phyloP scores from a whole-genome alignment of 1,140 invertebrate genomes.

The Drosophila nannoptera region DNA sequence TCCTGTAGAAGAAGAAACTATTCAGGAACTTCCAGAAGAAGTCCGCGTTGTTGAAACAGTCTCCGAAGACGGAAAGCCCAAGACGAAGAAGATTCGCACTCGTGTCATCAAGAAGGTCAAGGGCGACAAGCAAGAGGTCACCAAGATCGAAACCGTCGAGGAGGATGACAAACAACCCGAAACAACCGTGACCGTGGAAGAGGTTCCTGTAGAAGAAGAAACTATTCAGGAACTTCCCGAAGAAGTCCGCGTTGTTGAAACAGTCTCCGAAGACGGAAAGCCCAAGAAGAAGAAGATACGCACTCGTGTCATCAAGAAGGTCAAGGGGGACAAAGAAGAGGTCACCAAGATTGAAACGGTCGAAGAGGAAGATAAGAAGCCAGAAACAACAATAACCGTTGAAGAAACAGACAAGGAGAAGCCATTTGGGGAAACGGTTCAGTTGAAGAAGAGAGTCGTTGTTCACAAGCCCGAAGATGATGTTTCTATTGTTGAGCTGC shows the following conservation, averaged over 20 bases:
- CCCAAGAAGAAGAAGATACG: conserved; percentile 59
- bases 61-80: conserved; percentile 56
- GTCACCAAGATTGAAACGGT: conserved; percentile 79
- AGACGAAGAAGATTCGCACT: conserved; percentile 58
- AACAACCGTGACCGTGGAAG: conserved; percentile 44
- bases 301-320: conserved; percentile 75
- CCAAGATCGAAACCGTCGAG: conserved; percentile 76
- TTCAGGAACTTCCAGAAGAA: conserved; percentile 56
- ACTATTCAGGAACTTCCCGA: conserved; percentile 54
- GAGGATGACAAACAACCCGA: conserved; percentile 57
- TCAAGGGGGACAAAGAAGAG: conserved; percentile 77
- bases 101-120: conserved; percentile 55
- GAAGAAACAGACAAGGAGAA: conserved; percentile 52
- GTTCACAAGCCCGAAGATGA: conserved; percentile 63
- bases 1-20: conserved; percentile 27
- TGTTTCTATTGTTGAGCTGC: conserved; percentile 63
- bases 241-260: conserved; percentile 44
- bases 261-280: conserved; percentile 41
- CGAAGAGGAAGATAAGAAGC: conserved; percentile 79
- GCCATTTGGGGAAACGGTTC: conserved; percentile 44
- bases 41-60: conserved; percentile 45
- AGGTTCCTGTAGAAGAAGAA: conserved; percentile 41
- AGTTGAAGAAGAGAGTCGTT: conserved; percentile 55
- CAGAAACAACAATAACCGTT: conserved; percentile 71
- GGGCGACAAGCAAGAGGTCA: conserved; percentile 72